Conservation (phyloP, 2,797 vertebrate species). For the Hypotaenidia philippensis region DNA sequence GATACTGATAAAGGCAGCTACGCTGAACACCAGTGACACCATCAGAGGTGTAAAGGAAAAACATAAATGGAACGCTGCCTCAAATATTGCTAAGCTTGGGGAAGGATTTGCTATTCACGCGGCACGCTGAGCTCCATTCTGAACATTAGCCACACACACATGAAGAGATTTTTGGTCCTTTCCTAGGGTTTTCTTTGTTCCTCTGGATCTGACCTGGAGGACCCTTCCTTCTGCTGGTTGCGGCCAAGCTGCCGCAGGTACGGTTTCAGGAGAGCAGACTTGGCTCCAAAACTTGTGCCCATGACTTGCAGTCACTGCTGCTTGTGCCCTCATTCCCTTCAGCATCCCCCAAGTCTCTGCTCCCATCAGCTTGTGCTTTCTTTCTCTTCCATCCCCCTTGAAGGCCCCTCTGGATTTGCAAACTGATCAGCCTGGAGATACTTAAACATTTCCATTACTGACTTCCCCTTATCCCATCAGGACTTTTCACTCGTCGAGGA, state of each 20-base stretch:
- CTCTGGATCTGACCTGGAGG: neutral
- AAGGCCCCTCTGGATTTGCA: neutral
- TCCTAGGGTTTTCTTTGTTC: neutral
- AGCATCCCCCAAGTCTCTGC: neutral
- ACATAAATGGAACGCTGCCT: neutral
- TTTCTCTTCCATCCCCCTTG: neutral
- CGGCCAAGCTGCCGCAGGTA: neutral
- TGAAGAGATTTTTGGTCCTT: neutral
- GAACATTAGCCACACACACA: rapidly evolving
- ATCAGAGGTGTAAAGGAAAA: neutral
- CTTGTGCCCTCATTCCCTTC: neutral
- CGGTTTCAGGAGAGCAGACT: neutral
- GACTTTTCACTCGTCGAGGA: neutral
- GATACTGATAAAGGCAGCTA: neutral
- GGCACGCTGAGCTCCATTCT: neutral
- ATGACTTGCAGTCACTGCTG: neutral
- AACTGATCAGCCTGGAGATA: neutral
- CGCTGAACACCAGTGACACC: neutral
- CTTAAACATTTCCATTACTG: neutral
- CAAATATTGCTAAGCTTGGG: neutral
- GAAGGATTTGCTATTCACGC: neutral
- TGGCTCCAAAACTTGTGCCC: neutral
- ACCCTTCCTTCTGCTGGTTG: neutral
- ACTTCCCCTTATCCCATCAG: rapidly evolving
- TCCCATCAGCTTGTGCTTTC: neutral